These are phyloP conservation scores for Oophaga sylvatica DNA, from an alignment of 2,797 vertebrate genomes.

Conservation along the genomic window DNA sequence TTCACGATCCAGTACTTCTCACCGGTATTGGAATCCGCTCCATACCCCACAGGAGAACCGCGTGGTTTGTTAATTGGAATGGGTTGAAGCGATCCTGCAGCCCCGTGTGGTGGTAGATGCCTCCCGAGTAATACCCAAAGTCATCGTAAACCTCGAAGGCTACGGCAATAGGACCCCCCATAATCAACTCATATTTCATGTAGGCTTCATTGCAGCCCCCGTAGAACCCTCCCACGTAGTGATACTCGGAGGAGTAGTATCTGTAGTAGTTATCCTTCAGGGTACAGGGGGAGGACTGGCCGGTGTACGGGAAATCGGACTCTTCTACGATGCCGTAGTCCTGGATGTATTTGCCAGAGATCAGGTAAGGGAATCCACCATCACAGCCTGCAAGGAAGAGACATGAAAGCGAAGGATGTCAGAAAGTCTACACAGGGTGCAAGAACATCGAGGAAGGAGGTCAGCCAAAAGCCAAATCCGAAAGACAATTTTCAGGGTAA, in stretches of 20 bases:
- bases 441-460: no score
- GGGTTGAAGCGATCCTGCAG: constrained; percentile 84
- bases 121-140: constrained; percentile 85
- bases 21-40: constrained; percentile 77
- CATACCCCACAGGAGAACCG: constrained; percentile 92
- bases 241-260: constrained; percentile 83
- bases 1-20: constrained; percentile 92
- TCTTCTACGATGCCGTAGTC: constrained; percentile 95
- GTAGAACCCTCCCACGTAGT: constrained; percentile 94
- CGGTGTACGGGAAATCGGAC: constrained; percentile 86
- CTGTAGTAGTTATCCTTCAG: constrained; percentile 74
- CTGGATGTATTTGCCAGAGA: constrained; percentile 88
- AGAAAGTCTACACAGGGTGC: neutral
- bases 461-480: no score
- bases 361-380: constrained; percentile 94
- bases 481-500: no score
- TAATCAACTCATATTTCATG: constrained; percentile 91
- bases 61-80: constrained; percentile 94
- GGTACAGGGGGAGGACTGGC: constrained; percentile 75
- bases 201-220: constrained; percentile 90
- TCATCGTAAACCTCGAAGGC: constrained; percentile 91
- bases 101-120: constrained; percentile 92
- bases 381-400: constrained; percentile 81
- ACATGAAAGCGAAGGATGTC: neutral
- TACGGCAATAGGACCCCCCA: constrained; percentile 84